A percentile compares a stretch with the other conserved stretches of the same genome.
These are phyloP conservation scores for Leucoma salicis DNA, from an alignment of 2,888 invertebrate genomes.

Conservation along the genomic window DNA sequence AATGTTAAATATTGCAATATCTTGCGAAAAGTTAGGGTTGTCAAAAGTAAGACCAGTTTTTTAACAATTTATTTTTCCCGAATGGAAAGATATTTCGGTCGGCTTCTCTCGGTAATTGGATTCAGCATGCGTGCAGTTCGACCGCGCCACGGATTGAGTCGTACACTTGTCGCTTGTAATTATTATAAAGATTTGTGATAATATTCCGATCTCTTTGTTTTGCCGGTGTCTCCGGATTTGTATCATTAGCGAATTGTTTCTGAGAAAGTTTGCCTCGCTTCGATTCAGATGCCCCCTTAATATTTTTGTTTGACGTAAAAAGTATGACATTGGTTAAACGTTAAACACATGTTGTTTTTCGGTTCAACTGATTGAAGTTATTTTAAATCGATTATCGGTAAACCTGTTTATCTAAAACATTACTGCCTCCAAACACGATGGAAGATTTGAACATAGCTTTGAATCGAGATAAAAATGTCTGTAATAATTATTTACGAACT, in stretches of 20 bases:
- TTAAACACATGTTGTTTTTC: no score
- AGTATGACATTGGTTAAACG: no score
- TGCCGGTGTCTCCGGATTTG: conserved; percentile 31
- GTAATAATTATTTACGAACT: no score
- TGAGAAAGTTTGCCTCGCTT: conserved; percentile 18
- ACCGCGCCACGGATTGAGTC: conserved; percentile 61
- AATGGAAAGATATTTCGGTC: conserved; percentile 62
- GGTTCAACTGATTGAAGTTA: no score
- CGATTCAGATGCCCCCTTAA: conserved; percentile 18
- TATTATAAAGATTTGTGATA: conserved; percentile 78
- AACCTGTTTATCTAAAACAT: no score
- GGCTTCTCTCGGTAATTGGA: conserved; percentile 63
- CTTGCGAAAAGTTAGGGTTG: conserved; percentile 49
- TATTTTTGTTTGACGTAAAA: conserved; percentile 6
- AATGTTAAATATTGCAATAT: conserved; percentile 10
- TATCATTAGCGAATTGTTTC: conserved; percentile 44
- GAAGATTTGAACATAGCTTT: no score
- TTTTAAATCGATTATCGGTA: no score
- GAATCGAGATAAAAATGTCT: no score
- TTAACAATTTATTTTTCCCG: conserved; percentile 58
- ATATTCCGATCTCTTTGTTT: conserved; percentile 48
- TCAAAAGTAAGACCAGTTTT: conserved; percentile 44
- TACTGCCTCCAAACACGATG: no score
- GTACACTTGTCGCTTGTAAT: conserved; percentile 68
- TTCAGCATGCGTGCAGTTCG: conserved; percentile 47